phyloP scores from a whole-genome alignment of 2,797 vertebrate genomes.

The Cyclura pinguis region DNA sequence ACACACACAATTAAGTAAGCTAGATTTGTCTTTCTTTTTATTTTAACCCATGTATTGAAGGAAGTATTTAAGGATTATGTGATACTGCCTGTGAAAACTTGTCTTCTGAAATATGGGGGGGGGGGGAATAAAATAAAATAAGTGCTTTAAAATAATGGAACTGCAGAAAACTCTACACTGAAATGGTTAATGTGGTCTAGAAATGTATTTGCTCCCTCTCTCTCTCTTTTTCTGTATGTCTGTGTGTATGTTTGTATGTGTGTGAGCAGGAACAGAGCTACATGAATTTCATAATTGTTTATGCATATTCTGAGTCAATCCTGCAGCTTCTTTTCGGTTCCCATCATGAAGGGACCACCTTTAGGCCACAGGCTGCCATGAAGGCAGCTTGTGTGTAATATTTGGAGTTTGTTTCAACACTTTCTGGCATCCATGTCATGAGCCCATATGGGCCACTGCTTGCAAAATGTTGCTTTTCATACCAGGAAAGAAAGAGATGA shows the following conservation, averaged over 20 bases:
- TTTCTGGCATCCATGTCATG: conserved; percentile 76
- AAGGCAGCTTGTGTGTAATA: conserved; percentile 72
- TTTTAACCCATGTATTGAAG: background rate
- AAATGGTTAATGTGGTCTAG: background rate
- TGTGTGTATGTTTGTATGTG: background rate
- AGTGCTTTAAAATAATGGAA: background rate
- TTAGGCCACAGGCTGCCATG: conserved; percentile 71
- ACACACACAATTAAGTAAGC: background rate
- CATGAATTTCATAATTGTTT: conserved; percentile 15
- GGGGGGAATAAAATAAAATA: background rate
- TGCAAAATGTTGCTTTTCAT: conserved; percentile 79
- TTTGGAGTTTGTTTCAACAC: conserved; percentile 77
- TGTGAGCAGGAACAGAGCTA: background rate
- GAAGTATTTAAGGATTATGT: background rate
- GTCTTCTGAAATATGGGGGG: background rate
- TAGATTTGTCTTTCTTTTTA: background rate
- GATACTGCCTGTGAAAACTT: background rate
- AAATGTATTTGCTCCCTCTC: background rate
- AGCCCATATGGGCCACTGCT: conserved; percentile 76
- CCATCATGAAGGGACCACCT: conserved; percentile 61
- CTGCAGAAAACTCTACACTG: background rate
- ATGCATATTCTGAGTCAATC: background rate
- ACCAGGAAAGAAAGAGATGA: conserved; percentile 74
- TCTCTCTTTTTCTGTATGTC: no score
- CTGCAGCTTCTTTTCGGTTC: conserved; percentile 54